Conservation (phyloP, 2,113 vertebrate genomes). For the Rattus norvegicus region GRCr8 NC_086028.1:3801501-3802000, state of each 20-base stretch:
- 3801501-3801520: not conserved
- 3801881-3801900: not conserved
- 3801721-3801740: slow-evolving; percentile 20
- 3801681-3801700: not conserved
- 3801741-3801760: not conserved
- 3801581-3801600: not conserved
- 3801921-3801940: not conserved
- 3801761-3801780: not conserved
- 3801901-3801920: not conserved
- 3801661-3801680: not conserved
- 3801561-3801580: not conserved
- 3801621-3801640: slow-evolving; percentile 3
- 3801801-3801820: not conserved
- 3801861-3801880: not conserved
- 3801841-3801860: not conserved
- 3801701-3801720: slow-evolving; percentile 3
- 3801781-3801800: not conserved
- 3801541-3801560: too few relatives aligned
- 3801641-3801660: not conserved
- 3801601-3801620: not conserved
- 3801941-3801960: not conserved
- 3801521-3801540: not conserved
- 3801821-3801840: not conserved
- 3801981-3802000: not conserved
- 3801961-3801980: not conserved